phyloP scores from a whole-genome alignment of 2,797 vertebrate species.

The Pelodytes ibericus region DNA sequence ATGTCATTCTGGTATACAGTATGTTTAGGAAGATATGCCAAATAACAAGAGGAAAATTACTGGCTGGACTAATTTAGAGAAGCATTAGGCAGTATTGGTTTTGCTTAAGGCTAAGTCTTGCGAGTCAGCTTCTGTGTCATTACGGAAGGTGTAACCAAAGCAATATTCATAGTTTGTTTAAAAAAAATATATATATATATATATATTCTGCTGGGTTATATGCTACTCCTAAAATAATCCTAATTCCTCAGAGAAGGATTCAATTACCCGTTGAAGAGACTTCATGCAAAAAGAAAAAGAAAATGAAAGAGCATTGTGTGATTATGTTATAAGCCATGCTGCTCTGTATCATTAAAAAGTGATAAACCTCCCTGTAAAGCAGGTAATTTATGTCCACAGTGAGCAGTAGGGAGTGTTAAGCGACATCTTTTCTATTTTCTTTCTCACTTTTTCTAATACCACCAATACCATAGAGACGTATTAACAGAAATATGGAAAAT shows the following conservation, averaged over 20 bases:
- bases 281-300: too few species aligned
- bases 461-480: too few species aligned
- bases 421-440: too few species aligned
- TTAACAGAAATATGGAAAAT: too few species aligned
- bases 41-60: constrained; percentile 53
- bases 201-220: not conserved
- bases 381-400: too few species aligned
- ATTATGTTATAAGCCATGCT: too few species aligned
- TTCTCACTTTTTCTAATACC: too few species aligned
- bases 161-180: not conserved
- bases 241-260: not conserved
- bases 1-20: constrained; percentile 67
- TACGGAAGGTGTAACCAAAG: not conserved
- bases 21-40: constrained; percentile 67
- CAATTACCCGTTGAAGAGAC: not conserved
- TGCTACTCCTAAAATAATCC: not conserved
- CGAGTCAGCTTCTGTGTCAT: not conserved
- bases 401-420: too few species aligned
- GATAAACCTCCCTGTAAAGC: too few species aligned
- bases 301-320: too few species aligned
- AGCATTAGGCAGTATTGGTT: not conserved
- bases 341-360: too few species aligned
- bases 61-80: not conserved
- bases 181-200: too few species aligned
- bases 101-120: not conserved